Conservation (phyloP, 2,888 invertebrate species). For the Cepaea hortensis region DNA sequence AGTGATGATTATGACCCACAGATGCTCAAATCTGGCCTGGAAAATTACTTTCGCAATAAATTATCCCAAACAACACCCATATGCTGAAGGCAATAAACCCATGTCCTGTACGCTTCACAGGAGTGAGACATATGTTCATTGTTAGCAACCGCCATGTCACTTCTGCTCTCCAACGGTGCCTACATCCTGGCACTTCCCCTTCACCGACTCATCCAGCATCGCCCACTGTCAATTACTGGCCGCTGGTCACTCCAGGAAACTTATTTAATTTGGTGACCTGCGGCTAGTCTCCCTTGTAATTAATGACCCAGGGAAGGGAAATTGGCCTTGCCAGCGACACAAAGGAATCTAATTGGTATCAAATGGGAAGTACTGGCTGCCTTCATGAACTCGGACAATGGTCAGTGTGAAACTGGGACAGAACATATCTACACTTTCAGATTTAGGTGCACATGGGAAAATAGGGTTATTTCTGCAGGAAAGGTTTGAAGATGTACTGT, state of each 20-base stretch:
- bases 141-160: no score
- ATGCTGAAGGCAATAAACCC: no score
- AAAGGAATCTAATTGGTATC: conserved; percentile 5
- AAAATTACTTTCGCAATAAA: background rate
- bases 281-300: background rate
- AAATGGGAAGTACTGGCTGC: background rate
- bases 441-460: no score
- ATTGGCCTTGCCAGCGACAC: background rate
- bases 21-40: background rate
- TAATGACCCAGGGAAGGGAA: background rate
- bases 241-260: conserved; percentile 19
- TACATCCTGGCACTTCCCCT: background rate
- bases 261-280: background rate
- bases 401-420: no score
- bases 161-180: background rate
- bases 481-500: no score
- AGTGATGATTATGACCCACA: background rate
- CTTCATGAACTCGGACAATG: background rate
- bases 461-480: no score
- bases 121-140: no score
- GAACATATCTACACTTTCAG: no score
- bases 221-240: conserved; percentile 28
- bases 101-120: no score
- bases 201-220: background rate
- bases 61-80: no score